These are phyloP conservation scores for Baryphthengus martii DNA, from an alignment of 2,113 vertebrate species.

Conservation along the genomic window DNA sequence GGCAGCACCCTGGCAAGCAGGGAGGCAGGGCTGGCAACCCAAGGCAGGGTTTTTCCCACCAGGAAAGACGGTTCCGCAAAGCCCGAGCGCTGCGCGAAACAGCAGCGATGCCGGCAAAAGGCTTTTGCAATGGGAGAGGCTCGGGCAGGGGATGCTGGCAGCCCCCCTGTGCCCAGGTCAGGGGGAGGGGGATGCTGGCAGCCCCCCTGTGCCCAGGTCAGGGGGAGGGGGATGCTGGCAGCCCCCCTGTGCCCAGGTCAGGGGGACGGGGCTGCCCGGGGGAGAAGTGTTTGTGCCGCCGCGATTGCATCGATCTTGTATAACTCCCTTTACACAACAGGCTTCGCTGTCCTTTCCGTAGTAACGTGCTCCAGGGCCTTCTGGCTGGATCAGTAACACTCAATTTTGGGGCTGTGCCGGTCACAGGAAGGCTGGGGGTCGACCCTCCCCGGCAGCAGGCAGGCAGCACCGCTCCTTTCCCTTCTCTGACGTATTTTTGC, in stretches of 20 bases:
- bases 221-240: neutral
- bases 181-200: neutral
- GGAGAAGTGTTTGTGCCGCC: neutral
- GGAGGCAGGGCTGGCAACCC: neutral
- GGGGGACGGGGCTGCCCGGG: neutral
- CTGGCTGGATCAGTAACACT: neutral
- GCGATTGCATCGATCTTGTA: rapidly evolving
- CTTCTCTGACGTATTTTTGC: neutral
- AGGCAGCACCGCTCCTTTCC: neutral
- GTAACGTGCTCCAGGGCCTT: rapidly evolving
- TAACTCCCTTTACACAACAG: neutral
- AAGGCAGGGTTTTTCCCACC: neutral
- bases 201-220: rapidly evolving
- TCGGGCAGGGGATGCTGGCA: neutral
- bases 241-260: rapidly evolving
- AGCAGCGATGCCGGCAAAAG: neutral
- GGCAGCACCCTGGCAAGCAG: neutral
- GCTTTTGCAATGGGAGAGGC: rapidly evolving
- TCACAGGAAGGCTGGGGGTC: neutral
- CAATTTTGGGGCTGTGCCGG: neutral
- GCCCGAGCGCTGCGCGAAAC: rapidly evolving
- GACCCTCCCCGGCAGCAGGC: rapidly evolving
- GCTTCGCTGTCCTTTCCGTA: neutral
- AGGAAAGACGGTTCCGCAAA: neutral
- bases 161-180: rapidly evolving